These are phyloP conservation scores for Pseudoips prasinana DNA, from an alignment of 2,888 invertebrate genomes.

Conservation along the genomic window DNA sequence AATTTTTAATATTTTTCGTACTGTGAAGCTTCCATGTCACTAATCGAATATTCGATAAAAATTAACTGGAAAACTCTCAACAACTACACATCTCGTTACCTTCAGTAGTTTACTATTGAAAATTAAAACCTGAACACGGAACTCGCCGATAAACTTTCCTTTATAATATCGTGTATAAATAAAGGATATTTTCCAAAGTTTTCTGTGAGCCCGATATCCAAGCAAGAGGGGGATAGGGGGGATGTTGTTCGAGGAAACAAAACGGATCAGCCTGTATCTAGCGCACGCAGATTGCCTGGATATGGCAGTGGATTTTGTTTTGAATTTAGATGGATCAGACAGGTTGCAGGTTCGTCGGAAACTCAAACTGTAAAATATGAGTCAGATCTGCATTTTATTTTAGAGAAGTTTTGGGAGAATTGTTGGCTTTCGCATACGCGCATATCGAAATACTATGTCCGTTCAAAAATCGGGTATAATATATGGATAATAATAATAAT, in stretches of 20 bases:
- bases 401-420: no score
- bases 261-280: slow-evolving; percentile 65
- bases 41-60: no score
- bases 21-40: no score
- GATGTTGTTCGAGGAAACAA: slow-evolving; percentile 48
- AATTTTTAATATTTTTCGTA: no score
- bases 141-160: slow-evolving; percentile 26
- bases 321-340: slow-evolving; percentile 19
- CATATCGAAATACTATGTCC: no score
- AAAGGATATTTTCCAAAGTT: slow-evolving; percentile 35
- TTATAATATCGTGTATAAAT: slow-evolving; percentile 34
- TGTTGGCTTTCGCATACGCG: no score
- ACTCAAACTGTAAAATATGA: no score
- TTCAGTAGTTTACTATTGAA: slow-evolving; percentile 29
- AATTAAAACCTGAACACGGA: slow-evolving; percentile 31
- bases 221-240: not conserved
- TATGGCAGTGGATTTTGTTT: slow-evolving; percentile 32
- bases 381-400: no score
- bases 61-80: not conserved
- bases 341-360: not conserved
- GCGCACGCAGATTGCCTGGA: slow-evolving; percentile 45
- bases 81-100: slow-evolving; percentile 5
- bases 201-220: slow-evolving; percentile 22
- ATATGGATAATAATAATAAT: no score
- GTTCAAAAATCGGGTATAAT: no score